phyloP scores from a whole-genome alignment of 2,888 invertebrate genomes.

The Artemia sinica region DNA sequence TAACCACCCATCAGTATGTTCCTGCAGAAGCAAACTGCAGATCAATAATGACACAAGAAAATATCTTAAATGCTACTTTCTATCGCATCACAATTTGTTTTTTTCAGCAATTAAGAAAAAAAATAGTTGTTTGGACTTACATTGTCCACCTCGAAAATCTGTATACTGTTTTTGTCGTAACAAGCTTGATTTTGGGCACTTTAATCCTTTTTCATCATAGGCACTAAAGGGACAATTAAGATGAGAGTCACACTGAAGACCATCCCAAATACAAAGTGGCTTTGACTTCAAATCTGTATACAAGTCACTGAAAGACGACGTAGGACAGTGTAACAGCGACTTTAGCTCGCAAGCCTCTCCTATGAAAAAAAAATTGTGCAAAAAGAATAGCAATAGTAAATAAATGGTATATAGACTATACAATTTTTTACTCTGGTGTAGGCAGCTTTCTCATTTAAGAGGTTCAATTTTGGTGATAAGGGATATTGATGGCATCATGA shows the following conservation, averaged over 20 bases:
- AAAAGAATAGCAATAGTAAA: not conserved
- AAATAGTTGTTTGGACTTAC: not conserved
- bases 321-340: constrained; percentile 5
- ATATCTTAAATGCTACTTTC: no score
- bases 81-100: no score
- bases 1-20: no score
- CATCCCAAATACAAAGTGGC: constrained; percentile 1
- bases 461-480: no score
- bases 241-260: constrained; percentile 1
- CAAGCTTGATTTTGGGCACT: not conserved
- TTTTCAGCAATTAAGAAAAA: no score
- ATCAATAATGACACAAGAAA: no score
- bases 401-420: no score
- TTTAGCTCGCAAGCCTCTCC: not conserved
- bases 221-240: constrained; percentile 3
- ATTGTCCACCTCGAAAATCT: not conserved
- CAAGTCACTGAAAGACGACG: not conserved
- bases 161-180: not conserved
- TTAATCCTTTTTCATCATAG: not conserved
- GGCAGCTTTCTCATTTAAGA: no score
- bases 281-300: not conserved
- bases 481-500: no score
- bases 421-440: no score
- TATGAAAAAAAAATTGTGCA: not conserved
- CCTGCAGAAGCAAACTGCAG: no score